A percentile compares a stretch with the other conserved stretches of the same genome.
Conservation (phyloP, 2,888 invertebrate species). For the Spodoptera exigua region DNA sequence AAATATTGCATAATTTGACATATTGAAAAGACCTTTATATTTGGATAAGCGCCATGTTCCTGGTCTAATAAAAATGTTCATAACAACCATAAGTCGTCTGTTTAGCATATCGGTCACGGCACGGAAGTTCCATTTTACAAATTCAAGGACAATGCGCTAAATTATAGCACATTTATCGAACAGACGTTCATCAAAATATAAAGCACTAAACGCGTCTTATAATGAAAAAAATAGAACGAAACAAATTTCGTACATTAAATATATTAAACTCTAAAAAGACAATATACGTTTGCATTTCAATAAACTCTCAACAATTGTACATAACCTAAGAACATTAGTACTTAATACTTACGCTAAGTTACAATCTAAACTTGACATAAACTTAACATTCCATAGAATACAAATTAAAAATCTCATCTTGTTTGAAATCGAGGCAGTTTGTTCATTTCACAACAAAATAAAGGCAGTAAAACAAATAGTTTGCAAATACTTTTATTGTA, state of each 20-base stretch:
- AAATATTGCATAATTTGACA: conserved; percentile 33
- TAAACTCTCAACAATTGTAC: conserved; percentile 45
- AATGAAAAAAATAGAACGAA: conserved; percentile 16
- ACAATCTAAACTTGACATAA: conserved; percentile 47
- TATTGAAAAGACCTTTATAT: conserved; percentile 17
- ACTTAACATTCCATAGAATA: conserved; percentile 59
- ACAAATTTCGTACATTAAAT: conserved; percentile 27
- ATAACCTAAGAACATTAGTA: conserved; percentile 46
- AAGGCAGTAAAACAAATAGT: conserved; percentile 57
- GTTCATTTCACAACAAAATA: conserved; percentile 61
- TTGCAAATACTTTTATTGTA: conserved; percentile 66
- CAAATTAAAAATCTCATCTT: conserved; percentile 65
- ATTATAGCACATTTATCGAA: neutral
- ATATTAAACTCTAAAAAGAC: conserved; percentile 41
- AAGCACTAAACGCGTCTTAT: conserved; percentile 5
- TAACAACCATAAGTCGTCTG: neutral
- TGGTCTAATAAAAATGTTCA: neutral
- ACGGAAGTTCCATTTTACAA: neutral
- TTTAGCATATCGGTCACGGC: conserved; percentile 6
- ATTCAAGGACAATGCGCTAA: neutral
- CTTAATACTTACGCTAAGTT: conserved; percentile 47
- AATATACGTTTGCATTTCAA: conserved; percentile 33
- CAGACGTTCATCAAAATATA: conserved; percentile 31
- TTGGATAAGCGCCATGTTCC: conserved; percentile 29
- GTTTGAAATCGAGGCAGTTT: conserved; percentile 67